Percentiles rank a stretch among this genome's conserved stretches.
phyloP scores from a whole-genome alignment of 2,113 vertebrate species.

The Fukomys damarensis region DNA sequence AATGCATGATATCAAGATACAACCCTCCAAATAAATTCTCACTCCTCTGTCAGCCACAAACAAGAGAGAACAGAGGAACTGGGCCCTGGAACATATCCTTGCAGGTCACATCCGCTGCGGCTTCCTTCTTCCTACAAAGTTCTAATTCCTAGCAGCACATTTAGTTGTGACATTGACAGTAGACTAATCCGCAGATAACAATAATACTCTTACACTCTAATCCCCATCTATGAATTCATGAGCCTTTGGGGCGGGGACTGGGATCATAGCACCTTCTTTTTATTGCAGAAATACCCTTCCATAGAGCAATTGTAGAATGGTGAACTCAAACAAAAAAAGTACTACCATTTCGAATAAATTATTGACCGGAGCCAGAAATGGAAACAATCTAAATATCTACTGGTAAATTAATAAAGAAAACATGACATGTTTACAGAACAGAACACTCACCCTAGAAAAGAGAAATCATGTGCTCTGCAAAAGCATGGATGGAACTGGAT shows the following conservation, averaged over 20 bases:
- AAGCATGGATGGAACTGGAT: background rate
- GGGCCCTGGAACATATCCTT: background rate
- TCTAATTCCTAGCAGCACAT: background rate
- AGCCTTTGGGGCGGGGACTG: accelerated
- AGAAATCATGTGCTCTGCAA: background rate
- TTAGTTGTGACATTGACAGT: background rate
- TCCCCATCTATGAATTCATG: background rate
- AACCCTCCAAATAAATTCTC: background rate
- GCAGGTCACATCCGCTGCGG: background rate
- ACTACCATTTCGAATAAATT: background rate
- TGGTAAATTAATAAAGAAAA: too few relatives aligned
- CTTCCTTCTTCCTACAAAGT: background rate
- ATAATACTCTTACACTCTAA: background rate
- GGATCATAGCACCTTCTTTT: too few relatives aligned
- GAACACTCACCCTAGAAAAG: background rate
- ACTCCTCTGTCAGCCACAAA: background rate
- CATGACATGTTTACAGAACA: background rate
- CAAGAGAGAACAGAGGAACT: background rate
- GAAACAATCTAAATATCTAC: background rate
- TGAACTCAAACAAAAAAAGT: background rate
- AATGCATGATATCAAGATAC: background rate
- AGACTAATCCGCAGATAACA: background rate
- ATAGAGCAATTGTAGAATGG: background rate
- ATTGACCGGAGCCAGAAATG: background rate
- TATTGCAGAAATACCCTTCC: background rate